A percentile compares a stretch with the other conserved stretches of the same genome.
Evolutionary conservation across 2,888 invertebrate genomes (phyloP).

Genomic region (Geophilus truncorum): DNA sequence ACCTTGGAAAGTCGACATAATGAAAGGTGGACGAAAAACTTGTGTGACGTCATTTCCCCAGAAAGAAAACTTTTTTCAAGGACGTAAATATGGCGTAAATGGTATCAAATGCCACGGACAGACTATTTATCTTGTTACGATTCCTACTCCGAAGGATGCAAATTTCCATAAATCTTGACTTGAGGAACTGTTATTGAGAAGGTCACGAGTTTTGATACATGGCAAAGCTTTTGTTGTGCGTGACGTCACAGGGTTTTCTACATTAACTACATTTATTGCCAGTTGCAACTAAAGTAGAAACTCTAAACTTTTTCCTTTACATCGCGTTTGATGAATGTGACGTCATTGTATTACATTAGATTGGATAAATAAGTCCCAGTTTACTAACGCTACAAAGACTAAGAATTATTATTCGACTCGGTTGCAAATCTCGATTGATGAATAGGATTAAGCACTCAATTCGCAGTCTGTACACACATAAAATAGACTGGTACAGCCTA

Average conservation of each 20-base stretch:
- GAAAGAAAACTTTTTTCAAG: neutral
- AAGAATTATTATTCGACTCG: no score
- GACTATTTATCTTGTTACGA: neutral
- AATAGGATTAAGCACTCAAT: no score
- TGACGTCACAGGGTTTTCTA: neutral
- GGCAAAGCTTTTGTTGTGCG: neutral
- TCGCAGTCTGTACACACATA: no score
- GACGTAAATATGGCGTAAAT: neutral
- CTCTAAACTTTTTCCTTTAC: no score
- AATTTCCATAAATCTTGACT: neutral
- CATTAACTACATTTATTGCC: no score
- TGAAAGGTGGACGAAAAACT: neutral
- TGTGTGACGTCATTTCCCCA: neutral
- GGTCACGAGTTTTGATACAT: neutral
- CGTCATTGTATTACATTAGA: neutral
- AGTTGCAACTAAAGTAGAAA: neutral
- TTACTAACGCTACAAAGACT: no score
- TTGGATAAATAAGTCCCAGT: no score
- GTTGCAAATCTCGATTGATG: no score
- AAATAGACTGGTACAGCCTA: no score
- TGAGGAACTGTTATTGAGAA: neutral
- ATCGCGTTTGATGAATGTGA: no score
- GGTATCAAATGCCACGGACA: neutral
- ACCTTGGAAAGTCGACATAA: neutral
- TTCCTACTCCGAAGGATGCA: neutral